Evolutionary conservation across 2,797 vertebrate species (phyloP), one percentile per base, ranked within the genome.

Genomic region (Myoxocephalus aenaeus): DNA sequence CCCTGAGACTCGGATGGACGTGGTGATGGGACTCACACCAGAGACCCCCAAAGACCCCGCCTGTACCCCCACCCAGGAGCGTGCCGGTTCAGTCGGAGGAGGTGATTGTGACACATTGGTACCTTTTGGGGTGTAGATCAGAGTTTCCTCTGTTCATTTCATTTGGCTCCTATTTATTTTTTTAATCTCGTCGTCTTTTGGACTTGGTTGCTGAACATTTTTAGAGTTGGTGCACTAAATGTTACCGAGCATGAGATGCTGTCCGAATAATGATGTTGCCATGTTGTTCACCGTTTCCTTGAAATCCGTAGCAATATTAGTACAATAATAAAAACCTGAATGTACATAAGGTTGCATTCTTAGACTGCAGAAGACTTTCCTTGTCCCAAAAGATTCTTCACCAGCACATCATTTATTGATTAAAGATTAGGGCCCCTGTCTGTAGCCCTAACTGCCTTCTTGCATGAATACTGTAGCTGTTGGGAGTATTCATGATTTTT

Each of bases 21-120:
- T 79, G 85, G 80, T 74, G 59, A 36, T 81, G 27, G 92, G 80
- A 85, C 76, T 90, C 82, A 76, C 92, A 15, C 12, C 15, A 29
- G 53, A 56, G 79, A 59, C 58, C 7, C 65, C 81, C 0, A 83
- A 90, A 34, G 71, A 65, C n/a, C 65, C 44, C 0, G 17, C 36
- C 32, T 46, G 42, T 29, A 85, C 82, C 2, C 13, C 76, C 12
- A 89, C 75, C 54, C 90, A 86, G 81, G 90, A 86, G 4, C 29
- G 54, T 9, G 36, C 86, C 1, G 82, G 85, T 12, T 63, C 78
- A 0, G 2, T 36, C 9, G 63, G 75, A 77, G 57, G 20, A 38
- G 54, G 71, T 71, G 42, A 77, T 27, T 17, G 29, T 32, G 18
- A 48, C 17, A 48, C 17, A 44, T 34, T 34, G 34, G 34, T 34